Conservation (phyloP, 2,797 vertebrate genomes). For the Cyclopterus lumpus region DNA sequence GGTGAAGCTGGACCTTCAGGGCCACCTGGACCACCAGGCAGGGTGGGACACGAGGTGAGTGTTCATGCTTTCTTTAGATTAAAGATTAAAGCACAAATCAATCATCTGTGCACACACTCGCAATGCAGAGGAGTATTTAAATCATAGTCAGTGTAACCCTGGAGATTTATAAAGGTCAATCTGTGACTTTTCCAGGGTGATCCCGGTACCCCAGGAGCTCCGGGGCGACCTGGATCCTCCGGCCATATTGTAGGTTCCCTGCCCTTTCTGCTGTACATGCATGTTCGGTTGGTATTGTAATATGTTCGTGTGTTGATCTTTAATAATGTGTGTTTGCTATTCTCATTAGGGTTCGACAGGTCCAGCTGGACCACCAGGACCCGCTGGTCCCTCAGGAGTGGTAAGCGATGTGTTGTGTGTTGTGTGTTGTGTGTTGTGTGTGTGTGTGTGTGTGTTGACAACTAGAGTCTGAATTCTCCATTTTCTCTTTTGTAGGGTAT, state of each 20-base stretch:
- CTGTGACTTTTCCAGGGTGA: slow-evolving; percentile 85
- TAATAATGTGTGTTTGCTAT: slow-evolving; percentile 24
- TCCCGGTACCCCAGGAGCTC: slow-evolving; percentile 88
- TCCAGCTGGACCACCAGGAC: slow-evolving; percentile 72
- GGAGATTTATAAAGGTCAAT: slow-evolving; percentile 19
- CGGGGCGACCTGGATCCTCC: slow-evolving; percentile 89
- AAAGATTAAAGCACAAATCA: neutral
- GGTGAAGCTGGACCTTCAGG: slow-evolving; percentile 92
- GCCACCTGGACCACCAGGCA: slow-evolving; percentile 85
- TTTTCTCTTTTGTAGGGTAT: slow-evolving; percentile 81
- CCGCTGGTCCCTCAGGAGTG: slow-evolving; percentile 72
- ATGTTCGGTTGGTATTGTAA: neutral
- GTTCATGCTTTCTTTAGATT: neutral
- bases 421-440: neutral
- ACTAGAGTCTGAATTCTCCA: neutral
- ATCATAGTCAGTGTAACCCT: neutral
- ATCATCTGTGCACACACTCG: neutral
- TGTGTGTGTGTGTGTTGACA: neutral
- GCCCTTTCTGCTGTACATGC: slow-evolving; percentile 3
- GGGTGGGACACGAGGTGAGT: slow-evolving; percentile 90
- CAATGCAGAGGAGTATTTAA: neutral
- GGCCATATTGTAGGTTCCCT: slow-evolving; percentile 87
- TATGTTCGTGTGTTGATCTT: slow-evolving; percentile 2
- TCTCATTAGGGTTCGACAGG: slow-evolving; percentile 72
- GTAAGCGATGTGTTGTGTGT: slow-evolving; percentile 35